phyloP scores from a whole-genome alignment of 2,797 vertebrate genomes.

The Geotrypetes seraphini region DNA sequence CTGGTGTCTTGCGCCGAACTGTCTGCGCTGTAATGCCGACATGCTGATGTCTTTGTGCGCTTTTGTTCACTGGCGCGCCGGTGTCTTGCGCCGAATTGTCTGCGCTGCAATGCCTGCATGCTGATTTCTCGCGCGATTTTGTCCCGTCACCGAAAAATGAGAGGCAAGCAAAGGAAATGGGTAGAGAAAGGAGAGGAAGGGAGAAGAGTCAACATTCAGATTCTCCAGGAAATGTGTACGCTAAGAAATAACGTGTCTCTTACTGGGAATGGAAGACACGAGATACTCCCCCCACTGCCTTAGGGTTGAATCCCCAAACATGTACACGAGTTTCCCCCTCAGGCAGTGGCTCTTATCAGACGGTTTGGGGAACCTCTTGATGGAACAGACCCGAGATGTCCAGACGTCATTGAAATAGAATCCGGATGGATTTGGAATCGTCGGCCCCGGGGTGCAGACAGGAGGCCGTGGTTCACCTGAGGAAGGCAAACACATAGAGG shows the following conservation, averaged over 20 bases:
- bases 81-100: too few species aligned
- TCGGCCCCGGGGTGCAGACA: not conserved
- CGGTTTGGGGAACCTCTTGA: conserved; percentile 1
- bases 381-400: conserved; percentile 21
- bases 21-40: too few species aligned
- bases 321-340: conserved; percentile 4
- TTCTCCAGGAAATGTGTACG: too few species aligned
- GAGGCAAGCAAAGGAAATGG: not conserved
- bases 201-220: not conserved
- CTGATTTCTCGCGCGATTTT: too few species aligned
- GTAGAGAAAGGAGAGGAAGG: not conserved
- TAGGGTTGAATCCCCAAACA: conserved; percentile 1
- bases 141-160: not conserved
- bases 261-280: not conserved
- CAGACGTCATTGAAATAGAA: conserved; percentile 28
- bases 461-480: not conserved
- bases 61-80: too few species aligned
- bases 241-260: too few species aligned
- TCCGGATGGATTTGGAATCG: conserved; percentile 24
- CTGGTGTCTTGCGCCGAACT: too few species aligned
- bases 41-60: too few species aligned
- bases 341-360: conserved; percentile 10
- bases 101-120: too few species aligned
- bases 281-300: conserved; percentile 6
- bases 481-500: too few species aligned